Percentiles rank a stretch among this genome's conserved stretches.
phyloP scores from a whole-genome alignment of 1,140 invertebrate genomes.

The Cryptotermes secundus region DNA sequence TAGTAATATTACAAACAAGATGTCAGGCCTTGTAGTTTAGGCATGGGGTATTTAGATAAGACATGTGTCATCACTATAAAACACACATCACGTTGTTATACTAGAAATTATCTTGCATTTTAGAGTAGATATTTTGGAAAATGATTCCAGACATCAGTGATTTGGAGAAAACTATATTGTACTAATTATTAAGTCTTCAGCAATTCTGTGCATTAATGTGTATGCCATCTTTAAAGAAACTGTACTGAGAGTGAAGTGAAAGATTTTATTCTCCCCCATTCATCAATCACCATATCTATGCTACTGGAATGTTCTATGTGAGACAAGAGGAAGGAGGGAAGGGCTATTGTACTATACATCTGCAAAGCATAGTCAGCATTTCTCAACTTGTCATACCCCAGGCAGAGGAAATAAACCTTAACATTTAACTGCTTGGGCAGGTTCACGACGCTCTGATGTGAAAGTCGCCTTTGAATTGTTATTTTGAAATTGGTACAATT shows the following conservation, averaged over 20 bases:
- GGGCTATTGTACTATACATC: background rate
- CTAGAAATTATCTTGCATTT: slow-evolving; percentile 23
- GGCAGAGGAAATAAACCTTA: background rate
- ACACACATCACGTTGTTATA: slow-evolving; percentile 21
- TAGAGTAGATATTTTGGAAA: slow-evolving; percentile 26
- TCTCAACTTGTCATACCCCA: background rate
- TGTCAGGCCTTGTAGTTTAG: slow-evolving; percentile 1
- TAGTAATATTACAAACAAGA: background rate
- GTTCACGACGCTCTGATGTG: background rate
- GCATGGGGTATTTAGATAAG: slow-evolving; percentile 1
- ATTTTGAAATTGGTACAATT: background rate
- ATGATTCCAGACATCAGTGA: slow-evolving; percentile 22
- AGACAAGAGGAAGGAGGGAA: background rate
- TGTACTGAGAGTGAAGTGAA: slow-evolving; percentile 17
- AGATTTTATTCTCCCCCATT: slow-evolving; percentile 19
- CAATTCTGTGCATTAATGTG: slow-evolving; percentile 28
- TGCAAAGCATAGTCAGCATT: background rate
- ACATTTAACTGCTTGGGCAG: slow-evolving; percentile 6
- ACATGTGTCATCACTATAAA: slow-evolving; percentile 9
- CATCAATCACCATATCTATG: slow-evolving; percentile 26
- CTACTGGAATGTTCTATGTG: background rate
- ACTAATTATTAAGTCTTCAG: slow-evolving; percentile 29
- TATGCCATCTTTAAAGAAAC: slow-evolving; percentile 26
- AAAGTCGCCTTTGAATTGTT: background rate
- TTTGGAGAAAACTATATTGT: slow-evolving; percentile 26